Conservation (phyloP, 1,140 invertebrate species). For the Heliconius hewitsoni region DNA sequence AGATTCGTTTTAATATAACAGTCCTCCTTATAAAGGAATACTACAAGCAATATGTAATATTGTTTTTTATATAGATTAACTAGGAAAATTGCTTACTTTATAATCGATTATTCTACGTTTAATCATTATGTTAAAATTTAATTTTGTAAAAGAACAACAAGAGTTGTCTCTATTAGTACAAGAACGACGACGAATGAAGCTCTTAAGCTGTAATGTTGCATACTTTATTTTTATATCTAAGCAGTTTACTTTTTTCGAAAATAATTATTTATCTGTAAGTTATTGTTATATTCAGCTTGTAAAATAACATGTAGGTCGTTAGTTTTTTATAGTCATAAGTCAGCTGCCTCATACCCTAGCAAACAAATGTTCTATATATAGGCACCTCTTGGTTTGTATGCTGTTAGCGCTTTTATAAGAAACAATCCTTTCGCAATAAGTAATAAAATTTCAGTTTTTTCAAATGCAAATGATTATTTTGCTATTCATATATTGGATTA, state of each 20-base stretch:
- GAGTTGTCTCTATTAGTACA: no score
- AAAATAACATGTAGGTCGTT: slow-evolving; percentile 60
- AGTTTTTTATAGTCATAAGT: slow-evolving; percentile 58
- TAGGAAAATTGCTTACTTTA: no score
- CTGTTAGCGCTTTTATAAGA: background rate
- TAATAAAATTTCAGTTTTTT: background rate
- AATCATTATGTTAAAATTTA: background rate
- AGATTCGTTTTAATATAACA: no score
- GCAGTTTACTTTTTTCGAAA: slow-evolving; percentile 47
- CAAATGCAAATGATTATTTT: background rate
- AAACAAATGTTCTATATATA: background rate
- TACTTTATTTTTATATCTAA: slow-evolving; percentile 35
- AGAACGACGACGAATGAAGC: background rate
- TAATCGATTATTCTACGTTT: no score
- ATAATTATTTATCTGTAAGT: slow-evolving; percentile 43
- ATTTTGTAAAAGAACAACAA: no score
- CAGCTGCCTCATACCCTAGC: slow-evolving; percentile 27
- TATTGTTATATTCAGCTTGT: slow-evolving; percentile 57
- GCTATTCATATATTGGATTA: background rate
- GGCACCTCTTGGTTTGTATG: background rate
- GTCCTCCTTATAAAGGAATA: no score
- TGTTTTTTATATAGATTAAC: no score
- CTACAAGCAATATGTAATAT: no score
- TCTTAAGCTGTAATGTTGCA: background rate
- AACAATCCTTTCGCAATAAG: background rate